phyloP scores from a whole-genome alignment of 2,113 vertebrate genomes.

The Talpa occidentalis region DNA sequence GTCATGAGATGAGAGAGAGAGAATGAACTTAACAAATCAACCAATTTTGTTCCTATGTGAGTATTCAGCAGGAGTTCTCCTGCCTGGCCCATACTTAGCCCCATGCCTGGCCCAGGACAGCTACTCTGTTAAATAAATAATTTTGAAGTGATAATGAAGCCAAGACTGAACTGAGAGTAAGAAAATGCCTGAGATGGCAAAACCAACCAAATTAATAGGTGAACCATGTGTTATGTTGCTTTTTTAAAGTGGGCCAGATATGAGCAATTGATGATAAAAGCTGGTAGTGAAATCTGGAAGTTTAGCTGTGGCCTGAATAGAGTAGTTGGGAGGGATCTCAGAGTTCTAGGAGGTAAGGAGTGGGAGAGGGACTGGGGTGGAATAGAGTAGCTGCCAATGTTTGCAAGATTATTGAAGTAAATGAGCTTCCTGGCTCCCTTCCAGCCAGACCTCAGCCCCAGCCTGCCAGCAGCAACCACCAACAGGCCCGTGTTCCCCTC shows the following conservation, averaged over 20 bases:
- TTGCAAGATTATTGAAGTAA: not conserved
- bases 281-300: not conserved
- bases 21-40: not conserved
- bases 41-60: not conserved
- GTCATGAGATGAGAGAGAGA: not conserved
- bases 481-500: not conserved
- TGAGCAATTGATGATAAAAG: not conserved
- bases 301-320: not conserved
- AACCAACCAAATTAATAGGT: not conserved
- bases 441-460: not conserved
- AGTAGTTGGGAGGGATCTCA: not conserved
- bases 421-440: not conserved
- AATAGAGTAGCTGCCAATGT: not conserved
- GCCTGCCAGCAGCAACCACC: not conserved
- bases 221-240: not conserved
- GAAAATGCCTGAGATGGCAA: not conserved
- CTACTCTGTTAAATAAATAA: not conserved
- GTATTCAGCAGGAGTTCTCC: not conserved
- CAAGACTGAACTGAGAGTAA: not conserved
- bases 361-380: accelerated
- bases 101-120: not conserved
- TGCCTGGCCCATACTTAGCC: not conserved
- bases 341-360: not conserved
- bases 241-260: not conserved
- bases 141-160: not conserved